Evolutionary conservation across 2,888 invertebrate genomes (phyloP), one percentile per base, ranked within the genome.

Genomic region (Bembecia ichneumoniformis): DNA sequence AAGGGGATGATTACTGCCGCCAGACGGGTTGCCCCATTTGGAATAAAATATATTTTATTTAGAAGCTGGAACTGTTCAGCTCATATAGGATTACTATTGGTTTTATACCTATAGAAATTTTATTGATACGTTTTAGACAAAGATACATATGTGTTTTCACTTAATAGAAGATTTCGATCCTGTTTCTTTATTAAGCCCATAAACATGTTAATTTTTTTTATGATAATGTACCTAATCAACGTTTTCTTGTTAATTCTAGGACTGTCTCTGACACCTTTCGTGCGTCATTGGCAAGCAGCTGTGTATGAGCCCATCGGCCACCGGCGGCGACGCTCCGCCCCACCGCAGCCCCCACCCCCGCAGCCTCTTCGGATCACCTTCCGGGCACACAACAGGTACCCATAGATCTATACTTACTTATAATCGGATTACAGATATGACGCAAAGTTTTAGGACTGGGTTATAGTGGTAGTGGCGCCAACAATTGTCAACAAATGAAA

Each of bases 221-320:
- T 20, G 20, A 5, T 20, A n/a, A n/a, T n/a, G n/a, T n/a, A n/a
- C n/a, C 20, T 20, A 20, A 20, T 20, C 20, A 4, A 5, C 3
- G 20, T 20, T 20, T 20, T 20, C 4, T 20, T 28, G n/a, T 50
- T 63, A 55, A 55, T 76, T 75, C 0, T 83, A 92, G 92, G 91
- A 76, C 82, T 92, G 66, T 82, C 88, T 58, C 86, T 94, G 73
- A 92, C 92, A 68, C 93, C 93, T 57, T 93, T 92, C 86, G 93
- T 95, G 73, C 90, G 90, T 55, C 91, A 94, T 81, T 95, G 92
- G 90, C 94, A 95, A 81, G 91, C 93, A 55, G 92, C 94, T 62
- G 88, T 88, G 72, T 95, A 94, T 82, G 91, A 93, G 82, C 91
- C 89, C 89, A 87, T 93, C 92, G 72, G 89, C 90, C 56, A 90